Base-by-base conservation (phyloP, 2,888 invertebrate genomes). In the Leptogaster cylindrica region DNA sequence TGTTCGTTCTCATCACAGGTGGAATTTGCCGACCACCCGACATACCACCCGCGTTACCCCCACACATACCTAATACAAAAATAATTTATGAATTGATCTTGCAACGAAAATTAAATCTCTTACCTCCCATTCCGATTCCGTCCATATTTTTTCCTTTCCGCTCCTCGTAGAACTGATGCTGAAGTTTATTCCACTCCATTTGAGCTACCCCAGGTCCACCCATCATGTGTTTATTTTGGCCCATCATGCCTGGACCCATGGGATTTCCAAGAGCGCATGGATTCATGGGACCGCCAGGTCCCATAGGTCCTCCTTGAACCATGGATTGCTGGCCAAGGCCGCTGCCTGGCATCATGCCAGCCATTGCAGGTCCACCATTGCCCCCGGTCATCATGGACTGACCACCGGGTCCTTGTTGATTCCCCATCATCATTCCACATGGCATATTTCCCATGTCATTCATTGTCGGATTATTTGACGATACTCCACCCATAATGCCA, bases 111-210 rank as follows among this genome's bases (percentile, higher is more conserved):
- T 8, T n/a, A 46, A 20, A 18, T 14, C n/a, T 5, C 7, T 31
- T 48, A 68, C 68, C 68, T 31, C 58, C 58, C 27, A 64, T 63
- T 5, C 50, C 27, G 27, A 65, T 51, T 5, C 23, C 70, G 25
- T 67, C 71, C 48, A 65, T 6, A 67, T 70, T 73, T 71, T 77
- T 84, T 79, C 80, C 84, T 78, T 81, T 85, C 77, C 84, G 85
- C 79, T 80, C 87, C 74, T 93, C 93, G 75, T 89, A 89, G 81
- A 91, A 93, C 79, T 93, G 92, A 76, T 92, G 90, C 76, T 94
- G 94, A 73, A 95, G 81, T 79, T 95, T 93, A 75, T 92, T 91
- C 95, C 95, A 95, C 77, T 95, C 95, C 79, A 92, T 86, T 80
- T 91, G 90, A 3, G 88, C 87, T 71, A 85, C 81, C 33, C 77